Evolutionary conservation across 2,797 vertebrate genomes (phyloP).

Genomic region (Brachyrhaphis roseni): DNA sequence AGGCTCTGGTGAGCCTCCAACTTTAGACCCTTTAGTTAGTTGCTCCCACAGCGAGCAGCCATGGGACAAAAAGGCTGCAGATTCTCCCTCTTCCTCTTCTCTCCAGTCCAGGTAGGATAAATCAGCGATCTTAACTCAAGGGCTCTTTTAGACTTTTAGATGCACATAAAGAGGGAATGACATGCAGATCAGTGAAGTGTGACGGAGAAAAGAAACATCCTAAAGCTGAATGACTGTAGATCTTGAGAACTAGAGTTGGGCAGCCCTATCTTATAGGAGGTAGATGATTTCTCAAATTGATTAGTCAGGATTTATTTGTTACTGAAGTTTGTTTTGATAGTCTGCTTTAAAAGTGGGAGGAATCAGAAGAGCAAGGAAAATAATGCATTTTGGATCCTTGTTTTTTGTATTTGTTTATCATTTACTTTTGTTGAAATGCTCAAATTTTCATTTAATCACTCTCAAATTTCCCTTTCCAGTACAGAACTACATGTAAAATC

Average conservation of each 20-base stretch:
- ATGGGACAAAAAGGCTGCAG: constrained; percentile 85
- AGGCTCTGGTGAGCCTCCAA: constrained; percentile 46
- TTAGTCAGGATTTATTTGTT: background rate
- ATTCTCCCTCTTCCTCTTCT: constrained; percentile 80
- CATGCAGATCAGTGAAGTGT: background rate
- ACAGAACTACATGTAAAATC: background rate
- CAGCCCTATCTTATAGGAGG: background rate
- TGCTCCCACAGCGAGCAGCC: constrained; percentile 57
- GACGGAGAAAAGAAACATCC: background rate
- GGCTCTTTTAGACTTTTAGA: background rate
- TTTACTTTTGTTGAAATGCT: background rate
- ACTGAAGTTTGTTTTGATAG: background rate
- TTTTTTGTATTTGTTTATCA: background rate
- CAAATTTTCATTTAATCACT: background rate
- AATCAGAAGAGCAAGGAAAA: background rate
- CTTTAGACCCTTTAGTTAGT: constrained; percentile 39
- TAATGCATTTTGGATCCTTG: background rate
- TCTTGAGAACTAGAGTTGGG: background rate
- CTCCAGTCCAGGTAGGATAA: constrained; percentile 80
- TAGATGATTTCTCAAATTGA: background rate
- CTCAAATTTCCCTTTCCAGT: background rate
- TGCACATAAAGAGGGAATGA: background rate
- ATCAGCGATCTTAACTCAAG: background rate
- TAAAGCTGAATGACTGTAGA: background rate
- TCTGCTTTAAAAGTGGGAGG: background rate